Evolutionary conservation across 2,797 vertebrate species (phyloP).

Genomic region (Halcyon smyrnensis): DNA sequence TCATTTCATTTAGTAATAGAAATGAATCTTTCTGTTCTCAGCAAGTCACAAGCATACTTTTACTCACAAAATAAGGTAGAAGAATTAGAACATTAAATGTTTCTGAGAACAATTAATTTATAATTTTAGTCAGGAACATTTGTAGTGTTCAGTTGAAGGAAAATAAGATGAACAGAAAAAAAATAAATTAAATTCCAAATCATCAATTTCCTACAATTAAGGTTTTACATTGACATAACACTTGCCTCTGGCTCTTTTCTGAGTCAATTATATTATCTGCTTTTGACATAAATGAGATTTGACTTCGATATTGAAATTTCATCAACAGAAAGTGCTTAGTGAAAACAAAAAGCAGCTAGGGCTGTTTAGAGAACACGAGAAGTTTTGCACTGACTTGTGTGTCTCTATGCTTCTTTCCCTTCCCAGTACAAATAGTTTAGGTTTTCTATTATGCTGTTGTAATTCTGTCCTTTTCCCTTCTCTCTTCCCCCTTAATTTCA

Average conservation of each 20-base stretch:
- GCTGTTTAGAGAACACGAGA: not conserved
- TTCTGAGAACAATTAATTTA: slow-evolving; percentile 31
- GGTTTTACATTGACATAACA: slow-evolving; percentile 1
- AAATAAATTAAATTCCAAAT: slow-evolving; percentile 18
- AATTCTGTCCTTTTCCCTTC: not conserved
- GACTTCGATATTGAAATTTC: slow-evolving; percentile 33
- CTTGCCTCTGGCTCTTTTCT: slow-evolving; percentile 46
- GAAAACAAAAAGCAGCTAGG: not conserved
- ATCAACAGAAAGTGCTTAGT: not conserved
- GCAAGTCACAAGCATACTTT: not conserved
- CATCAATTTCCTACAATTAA: slow-evolving; percentile 52
- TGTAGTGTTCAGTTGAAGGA: not conserved
- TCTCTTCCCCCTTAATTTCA: not conserved
- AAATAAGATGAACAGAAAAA: slow-evolving; percentile 17
- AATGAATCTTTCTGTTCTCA: not conserved
- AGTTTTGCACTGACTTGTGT: not conserved
- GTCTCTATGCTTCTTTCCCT: not conserved
- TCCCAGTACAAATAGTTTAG: not conserved
- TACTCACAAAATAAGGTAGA: not conserved
- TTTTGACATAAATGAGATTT: slow-evolving; percentile 52
- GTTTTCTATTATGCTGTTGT: not conserved
- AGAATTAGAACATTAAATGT: slow-evolving; percentile 10
- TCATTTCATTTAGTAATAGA: slow-evolving; percentile 4
- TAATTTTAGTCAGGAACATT: slow-evolving; percentile 3
- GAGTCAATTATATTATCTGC: slow-evolving; percentile 27